Percentiles rank a stretch among this genome's conserved stretches.
phyloP scores from a whole-genome alignment of 2,113 vertebrate genomes.

The Caracal caracal region DNA sequence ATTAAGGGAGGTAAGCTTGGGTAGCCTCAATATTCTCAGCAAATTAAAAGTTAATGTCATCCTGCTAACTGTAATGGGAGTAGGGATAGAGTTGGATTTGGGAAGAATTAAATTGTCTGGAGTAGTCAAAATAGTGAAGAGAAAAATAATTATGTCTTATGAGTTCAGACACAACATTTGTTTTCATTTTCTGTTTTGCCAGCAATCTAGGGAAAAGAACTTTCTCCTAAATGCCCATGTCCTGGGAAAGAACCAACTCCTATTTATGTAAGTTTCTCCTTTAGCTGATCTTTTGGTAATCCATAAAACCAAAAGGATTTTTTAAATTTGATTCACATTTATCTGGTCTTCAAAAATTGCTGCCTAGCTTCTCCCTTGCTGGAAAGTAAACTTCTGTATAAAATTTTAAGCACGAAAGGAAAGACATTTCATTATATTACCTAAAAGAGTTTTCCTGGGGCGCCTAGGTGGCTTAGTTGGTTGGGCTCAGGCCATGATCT shows the following conservation, averaged over 20 bases:
- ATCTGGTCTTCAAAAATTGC: slow-evolving; percentile 5
- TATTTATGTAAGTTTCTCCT: slow-evolving; percentile 40
- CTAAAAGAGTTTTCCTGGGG: neutral
- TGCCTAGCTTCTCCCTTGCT: neutral
- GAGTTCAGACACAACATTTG: slow-evolving; percentile 3
- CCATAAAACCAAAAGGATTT: slow-evolving; percentile 26
- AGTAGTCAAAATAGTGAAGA: slow-evolving; percentile 31
- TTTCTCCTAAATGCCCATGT: neutral
- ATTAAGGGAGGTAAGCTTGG: slow-evolving; percentile 41
- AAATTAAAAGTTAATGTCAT: slow-evolving; percentile 54
- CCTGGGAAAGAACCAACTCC: neutral
- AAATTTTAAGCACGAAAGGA: slow-evolving; percentile 15
- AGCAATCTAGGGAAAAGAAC: neutral
- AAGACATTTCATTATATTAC: neutral
- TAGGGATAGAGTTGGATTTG: slow-evolving; percentile 7
- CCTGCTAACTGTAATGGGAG: neutral
- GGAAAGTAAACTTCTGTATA: slow-evolving; percentile 29
- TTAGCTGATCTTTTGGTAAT: neutral
- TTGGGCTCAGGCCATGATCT: no score
- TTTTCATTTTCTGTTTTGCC: slow-evolving; percentile 54
- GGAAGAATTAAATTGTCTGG: neutral
- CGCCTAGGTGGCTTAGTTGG: no score
- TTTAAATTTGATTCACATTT: slow-evolving; percentile 27
- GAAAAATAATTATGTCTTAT: slow-evolving; percentile 9
- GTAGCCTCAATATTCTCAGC: neutral